Base-by-base conservation (phyloP, 1,140 invertebrate species). In the Nasonia longicornis region DNA sequence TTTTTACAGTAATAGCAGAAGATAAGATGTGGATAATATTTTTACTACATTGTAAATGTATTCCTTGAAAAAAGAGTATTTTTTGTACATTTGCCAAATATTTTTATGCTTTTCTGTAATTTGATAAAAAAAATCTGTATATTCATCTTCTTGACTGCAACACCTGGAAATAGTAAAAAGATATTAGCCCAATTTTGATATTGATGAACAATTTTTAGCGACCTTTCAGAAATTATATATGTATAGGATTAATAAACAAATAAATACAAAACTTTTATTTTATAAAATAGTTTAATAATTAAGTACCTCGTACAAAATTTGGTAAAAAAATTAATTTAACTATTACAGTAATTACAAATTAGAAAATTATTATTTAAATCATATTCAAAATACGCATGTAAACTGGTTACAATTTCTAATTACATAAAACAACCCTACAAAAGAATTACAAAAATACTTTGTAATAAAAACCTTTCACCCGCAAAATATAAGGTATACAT, bases 271-370 rank as follows among this genome's bases (percentile, higher is more conserved):
- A 20, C 2, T 8, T 26, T 12, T 74, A 74, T 67, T 82, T 78
- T 78, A 78, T 63, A 82, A 78, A 82, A 81, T 78, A 48, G 16
- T 82, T 82, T 82, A 78, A 82, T 82, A 69, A 35, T 82, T 74
- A 82, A 82, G 81, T 82, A 82, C 81, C 74, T 73, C 72, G 75
- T 77, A 82, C 76, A 82, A 2, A 67, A 42, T 78, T 78, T 74
- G 52, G 75, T 82, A 78, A 78, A 78, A 75, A 77, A 79, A 7
- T 31, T 52, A 26, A 26, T 73, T 42, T 22, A 42, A 42, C 16
- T 66, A 72, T 22, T 77, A 48, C 14, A 67, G 31, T 63, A 77
- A 73, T 10, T 77, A 73, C 16, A 82, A 69, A 63, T 73, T 77
- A 58, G 26, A 45, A 81, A 66, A 71, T 16, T 73, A 26, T 48